phyloP scores from a whole-genome alignment of 2,888 invertebrate species.

The Sinentomon sp. region DNA sequence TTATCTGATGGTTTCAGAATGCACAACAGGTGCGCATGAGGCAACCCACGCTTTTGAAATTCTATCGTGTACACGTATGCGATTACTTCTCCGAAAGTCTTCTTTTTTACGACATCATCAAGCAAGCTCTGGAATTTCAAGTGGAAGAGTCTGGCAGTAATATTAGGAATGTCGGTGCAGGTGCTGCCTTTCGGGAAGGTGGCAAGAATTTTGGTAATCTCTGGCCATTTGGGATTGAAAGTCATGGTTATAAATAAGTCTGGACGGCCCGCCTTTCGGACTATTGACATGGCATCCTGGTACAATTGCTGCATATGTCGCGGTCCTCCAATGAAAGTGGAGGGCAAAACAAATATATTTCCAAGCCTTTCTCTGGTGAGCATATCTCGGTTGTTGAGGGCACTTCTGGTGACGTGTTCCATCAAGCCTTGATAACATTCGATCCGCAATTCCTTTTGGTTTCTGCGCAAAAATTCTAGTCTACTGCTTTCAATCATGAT shows the following conservation, averaged over 20 bases:
- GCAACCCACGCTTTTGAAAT: slow-evolving; percentile 15
- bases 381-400: too few species aligned
- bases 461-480: slow-evolving; percentile 14
- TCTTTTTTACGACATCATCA: slow-evolving; percentile 13
- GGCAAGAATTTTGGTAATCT: slow-evolving; percentile 14
- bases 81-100: slow-evolving; percentile 15
- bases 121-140: slow-evolving; percentile 15
- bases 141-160: slow-evolving; percentile 15
- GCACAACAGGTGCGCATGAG: slow-evolving; percentile 13
- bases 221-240: slow-evolving; percentile 16
- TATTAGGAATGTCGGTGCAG: slow-evolving; percentile 3
- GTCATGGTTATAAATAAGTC: slow-evolving; percentile 14
- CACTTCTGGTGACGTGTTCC: slow-evolving; percentile 12
- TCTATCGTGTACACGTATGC: slow-evolving; percentile 13
- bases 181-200: slow-evolving; percentile 4
- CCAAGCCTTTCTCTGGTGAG: too few species aligned
- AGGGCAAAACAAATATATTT: not conserved
- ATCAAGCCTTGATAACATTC: slow-evolving; percentile 16
- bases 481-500: slow-evolving; percentile 17
- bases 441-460: slow-evolving; percentile 16
- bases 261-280: not conserved
- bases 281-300: slow-evolving; percentile 6
- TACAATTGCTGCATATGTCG: slow-evolving; percentile 7
- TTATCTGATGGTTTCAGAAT: slow-evolving; percentile 9
- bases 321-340: slow-evolving; percentile 6